Evolutionary conservation across 2,797 vertebrate genomes (phyloP).

Genomic region (Triplophysa yarkandensis): DNA sequence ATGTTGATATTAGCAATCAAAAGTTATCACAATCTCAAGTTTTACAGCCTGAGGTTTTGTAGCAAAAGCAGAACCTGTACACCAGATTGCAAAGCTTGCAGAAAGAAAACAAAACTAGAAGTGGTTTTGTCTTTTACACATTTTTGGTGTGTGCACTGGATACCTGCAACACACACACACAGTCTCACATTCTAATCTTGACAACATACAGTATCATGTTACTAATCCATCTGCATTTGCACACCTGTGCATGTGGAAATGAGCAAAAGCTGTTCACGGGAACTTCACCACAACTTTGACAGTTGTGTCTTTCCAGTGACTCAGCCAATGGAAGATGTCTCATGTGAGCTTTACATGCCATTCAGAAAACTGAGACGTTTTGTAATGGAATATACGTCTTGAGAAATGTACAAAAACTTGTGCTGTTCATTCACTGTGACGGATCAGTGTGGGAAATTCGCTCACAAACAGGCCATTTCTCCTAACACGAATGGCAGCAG

Average conservation of each 20-base stretch:
- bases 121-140: slow-evolving; percentile 15
- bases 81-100: slow-evolving; percentile 18
- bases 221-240: neutral
- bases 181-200: neutral
- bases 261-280: neutral
- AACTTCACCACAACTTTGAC: slow-evolving; percentile 17
- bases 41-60: neutral
- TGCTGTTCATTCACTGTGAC: neutral
- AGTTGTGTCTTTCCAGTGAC: slow-evolving; percentile 20
- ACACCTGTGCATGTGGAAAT: neutral
- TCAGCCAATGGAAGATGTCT: slow-evolving; percentile 2
- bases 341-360: slow-evolving; percentile 12
- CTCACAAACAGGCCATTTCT: neutral
- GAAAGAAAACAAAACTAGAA: slow-evolving; percentile 39
- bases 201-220: neutral
- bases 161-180: neutral
- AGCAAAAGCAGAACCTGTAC: slow-evolving; percentile 18
- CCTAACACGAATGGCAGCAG: too few species aligned
- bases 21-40: neutral
- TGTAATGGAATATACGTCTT: neutral
- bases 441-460: neutral
- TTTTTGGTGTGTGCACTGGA: neutral
- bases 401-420: neutral
- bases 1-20: neutral
- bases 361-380: slow-evolving; percentile 26